Percentiles rank a stretch among this genome's conserved stretches.
phyloP scores from a whole-genome alignment of 1,140 invertebrate genomes.

The Magallana gigas region DNA sequence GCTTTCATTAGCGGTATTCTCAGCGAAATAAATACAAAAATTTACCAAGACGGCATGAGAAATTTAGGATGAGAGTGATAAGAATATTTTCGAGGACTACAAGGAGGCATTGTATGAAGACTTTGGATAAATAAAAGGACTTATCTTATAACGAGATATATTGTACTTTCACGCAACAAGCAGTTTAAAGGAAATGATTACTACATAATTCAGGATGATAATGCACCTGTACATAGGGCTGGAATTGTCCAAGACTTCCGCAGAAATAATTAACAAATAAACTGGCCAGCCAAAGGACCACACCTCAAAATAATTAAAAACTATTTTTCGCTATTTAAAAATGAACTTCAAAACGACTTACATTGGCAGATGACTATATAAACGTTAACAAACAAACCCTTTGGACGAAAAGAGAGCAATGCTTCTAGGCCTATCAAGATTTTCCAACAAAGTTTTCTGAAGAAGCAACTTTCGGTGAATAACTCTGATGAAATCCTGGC shows the following conservation, averaged over 20 bases:
- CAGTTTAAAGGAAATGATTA: background rate
- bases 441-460: background rate
- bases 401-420: background rate
- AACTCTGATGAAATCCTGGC: background rate
- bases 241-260: too few relatives aligned
- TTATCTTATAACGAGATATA: background rate
- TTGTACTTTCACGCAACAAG: background rate
- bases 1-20: background rate
- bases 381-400: background rate
- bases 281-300: too few relatives aligned
- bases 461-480: background rate
- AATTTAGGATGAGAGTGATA: background rate
- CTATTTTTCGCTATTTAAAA: too few relatives aligned
- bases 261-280: too few relatives aligned
- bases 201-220: too few relatives aligned
- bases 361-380: too few relatives aligned
- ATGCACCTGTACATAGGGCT: too few relatives aligned
- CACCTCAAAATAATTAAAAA: too few relatives aligned
- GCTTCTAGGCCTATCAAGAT: background rate
- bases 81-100: background rate
- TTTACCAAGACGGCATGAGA: background rate
- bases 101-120: background rate
- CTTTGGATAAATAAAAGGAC: constrained; percentile 6
- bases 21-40: background rate
- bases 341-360: too few relatives aligned